Conservation (phyloP, 2,113 vertebrate genomes). For the Dunckerocampus dactyliophorus region DNA sequence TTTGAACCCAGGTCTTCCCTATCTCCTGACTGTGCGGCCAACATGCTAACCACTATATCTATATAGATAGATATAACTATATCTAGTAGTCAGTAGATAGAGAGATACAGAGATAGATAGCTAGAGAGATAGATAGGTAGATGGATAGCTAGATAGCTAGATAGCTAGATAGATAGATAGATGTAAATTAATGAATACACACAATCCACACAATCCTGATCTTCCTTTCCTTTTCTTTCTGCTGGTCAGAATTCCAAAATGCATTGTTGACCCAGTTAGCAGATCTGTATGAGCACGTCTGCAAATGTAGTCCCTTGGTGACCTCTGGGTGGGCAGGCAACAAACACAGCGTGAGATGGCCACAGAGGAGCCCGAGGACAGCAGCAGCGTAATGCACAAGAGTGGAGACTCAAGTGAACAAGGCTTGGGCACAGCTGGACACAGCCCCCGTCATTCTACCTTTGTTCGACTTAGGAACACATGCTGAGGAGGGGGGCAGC, state of each 20-base stretch:
- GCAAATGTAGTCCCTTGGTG: slow-evolving; percentile 27
- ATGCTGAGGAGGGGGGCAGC: background rate
- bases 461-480: slow-evolving; percentile 4
- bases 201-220: no score
- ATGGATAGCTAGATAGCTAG: no score
- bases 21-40: no score
- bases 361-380: slow-evolving; percentile 35
- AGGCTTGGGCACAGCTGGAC: background rate
- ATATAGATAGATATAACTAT: no score
- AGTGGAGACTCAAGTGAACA: slow-evolving; percentile 32
- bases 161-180: no score
- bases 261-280: background rate
- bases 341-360: slow-evolving; percentile 26
- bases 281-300: background rate
- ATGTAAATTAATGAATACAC: background rate
- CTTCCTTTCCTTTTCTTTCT: no score
- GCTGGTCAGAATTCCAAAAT: background rate
- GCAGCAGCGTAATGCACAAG: slow-evolving; percentile 15
- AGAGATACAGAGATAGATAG: no score
- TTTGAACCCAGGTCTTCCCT: no score
- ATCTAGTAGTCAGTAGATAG: no score
- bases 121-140: no score
- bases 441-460: slow-evolving; percentile 1
- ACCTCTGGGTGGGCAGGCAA: slow-evolving; percentile 34
- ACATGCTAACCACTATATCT: no score